These are phyloP conservation scores for Cantharis rustica DNA, from an alignment of 2,888 invertebrate genomes.

Conservation along the genomic window DNA sequence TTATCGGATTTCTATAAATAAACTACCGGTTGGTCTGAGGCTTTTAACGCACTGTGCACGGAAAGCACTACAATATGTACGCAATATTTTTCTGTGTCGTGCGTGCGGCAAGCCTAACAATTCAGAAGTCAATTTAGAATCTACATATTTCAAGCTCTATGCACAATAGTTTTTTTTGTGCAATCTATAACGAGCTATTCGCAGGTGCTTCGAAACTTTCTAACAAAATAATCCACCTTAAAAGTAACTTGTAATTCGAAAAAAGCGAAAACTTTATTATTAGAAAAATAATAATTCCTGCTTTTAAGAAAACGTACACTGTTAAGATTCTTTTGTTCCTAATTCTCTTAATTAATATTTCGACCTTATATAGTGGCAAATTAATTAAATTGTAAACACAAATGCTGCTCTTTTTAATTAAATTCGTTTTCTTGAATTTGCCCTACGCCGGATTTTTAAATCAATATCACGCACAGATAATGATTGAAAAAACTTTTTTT, in stretches of 20 bases:
- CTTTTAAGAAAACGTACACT: neutral
- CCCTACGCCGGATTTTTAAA: neutral
- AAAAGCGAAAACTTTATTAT: neutral
- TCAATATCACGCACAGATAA: neutral
- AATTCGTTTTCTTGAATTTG: neutral
- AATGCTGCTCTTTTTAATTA: neutral
- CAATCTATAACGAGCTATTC: neutral
- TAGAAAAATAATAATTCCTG: neutral
- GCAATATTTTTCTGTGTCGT: neutral
- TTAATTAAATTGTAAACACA: neutral
- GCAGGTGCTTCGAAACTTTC: neutral
- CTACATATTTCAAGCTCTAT: neutral
- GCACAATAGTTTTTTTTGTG: neutral
- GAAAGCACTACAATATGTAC: neutral
- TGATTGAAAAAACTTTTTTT: neutral
- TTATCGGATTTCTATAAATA: neutral
- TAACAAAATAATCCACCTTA: neutral
- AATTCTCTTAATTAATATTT: neutral
- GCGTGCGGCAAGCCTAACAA: neutral
- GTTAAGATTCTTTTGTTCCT: neutral
- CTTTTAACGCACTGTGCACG: too few relatives aligned
- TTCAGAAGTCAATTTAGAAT: neutral
- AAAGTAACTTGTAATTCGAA: neutral
- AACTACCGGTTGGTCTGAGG: neutral
- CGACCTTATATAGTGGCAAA: neutral